Conservation (phyloP, 2,888 invertebrate species). For the Lasioglossum vierecki region DNA sequence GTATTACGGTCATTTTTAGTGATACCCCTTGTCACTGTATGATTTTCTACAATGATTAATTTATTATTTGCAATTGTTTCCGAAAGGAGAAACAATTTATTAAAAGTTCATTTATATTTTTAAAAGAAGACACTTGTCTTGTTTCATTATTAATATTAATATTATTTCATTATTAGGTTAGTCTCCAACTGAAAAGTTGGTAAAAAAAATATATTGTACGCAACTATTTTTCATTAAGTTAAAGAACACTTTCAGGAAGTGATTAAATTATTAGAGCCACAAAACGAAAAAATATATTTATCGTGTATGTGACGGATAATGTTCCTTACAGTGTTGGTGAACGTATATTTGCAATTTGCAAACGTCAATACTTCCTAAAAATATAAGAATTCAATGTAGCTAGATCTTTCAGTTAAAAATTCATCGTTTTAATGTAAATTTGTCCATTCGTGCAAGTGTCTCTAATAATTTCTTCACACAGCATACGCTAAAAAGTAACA, state of each 20-base stretch:
- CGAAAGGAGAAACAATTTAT: background rate
- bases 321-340: slow-evolving; percentile 1
- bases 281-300: background rate
- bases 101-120: background rate
- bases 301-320: background rate
- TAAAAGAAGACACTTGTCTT: too few species aligned
- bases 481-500: background rate
- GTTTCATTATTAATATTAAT: too few species aligned
- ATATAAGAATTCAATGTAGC: slow-evolving; percentile 2
- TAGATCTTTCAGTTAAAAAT: background rate
- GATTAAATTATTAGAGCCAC: slow-evolving; percentile 1
- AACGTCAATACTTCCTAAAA: slow-evolving; percentile 5
- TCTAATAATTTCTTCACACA: background rate
- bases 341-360: slow-evolving; percentile 1
- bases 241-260: background rate
- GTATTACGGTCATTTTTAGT: background rate
- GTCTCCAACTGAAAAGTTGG: background rate
- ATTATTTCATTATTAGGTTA: background rate
- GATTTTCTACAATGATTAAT: background rate
- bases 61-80: background rate
- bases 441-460: background rate
- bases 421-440: slow-evolving; percentile 5
- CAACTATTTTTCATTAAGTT: background rate
- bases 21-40: background rate
- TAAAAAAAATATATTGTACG: background rate